These are phyloP conservation scores for Liasis olivaceus DNA, from an alignment of 2,797 vertebrate species.

Conservation along the genomic window DNA sequence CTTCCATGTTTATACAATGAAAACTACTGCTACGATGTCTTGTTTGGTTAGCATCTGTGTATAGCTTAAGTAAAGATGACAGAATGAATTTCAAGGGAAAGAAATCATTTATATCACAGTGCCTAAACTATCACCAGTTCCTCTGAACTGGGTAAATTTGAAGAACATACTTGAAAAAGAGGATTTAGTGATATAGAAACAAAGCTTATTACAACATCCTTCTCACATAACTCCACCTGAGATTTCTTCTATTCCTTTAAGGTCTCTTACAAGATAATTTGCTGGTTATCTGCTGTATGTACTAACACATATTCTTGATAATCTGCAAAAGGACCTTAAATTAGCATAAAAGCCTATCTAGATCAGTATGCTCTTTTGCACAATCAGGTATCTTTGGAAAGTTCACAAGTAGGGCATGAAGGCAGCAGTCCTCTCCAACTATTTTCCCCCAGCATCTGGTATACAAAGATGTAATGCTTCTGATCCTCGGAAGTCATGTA, in stretches of 20 bases:
- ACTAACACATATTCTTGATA: background rate
- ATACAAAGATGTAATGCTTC: background rate
- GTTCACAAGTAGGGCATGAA: background rate
- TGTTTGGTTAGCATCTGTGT: background rate
- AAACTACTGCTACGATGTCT: background rate
- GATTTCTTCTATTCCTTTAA: background rate
- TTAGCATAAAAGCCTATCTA: background rate
- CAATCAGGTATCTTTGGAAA: background rate
- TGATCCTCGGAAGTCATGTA: background rate
- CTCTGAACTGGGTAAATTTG: background rate
- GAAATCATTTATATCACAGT: background rate
- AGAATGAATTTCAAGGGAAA: background rate
- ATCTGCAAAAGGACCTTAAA: background rate
- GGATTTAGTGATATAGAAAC: background rate
- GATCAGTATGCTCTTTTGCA: background rate
- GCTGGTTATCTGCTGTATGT: background rate
- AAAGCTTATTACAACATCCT: background rate
- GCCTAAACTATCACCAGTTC: background rate
- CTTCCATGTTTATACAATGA: background rate
- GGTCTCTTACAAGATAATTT: background rate
- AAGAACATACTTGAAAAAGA: background rate
- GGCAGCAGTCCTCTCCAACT: background rate
- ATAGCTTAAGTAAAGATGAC: background rate
- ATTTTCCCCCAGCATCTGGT: background rate
- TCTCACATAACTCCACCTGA: background rate